Percentiles rank a stretch among this genome's conserved stretches.
Evolutionary conservation across 2,113 vertebrate genomes (phyloP).

Genomic region (Amia ocellicauda): DNA sequence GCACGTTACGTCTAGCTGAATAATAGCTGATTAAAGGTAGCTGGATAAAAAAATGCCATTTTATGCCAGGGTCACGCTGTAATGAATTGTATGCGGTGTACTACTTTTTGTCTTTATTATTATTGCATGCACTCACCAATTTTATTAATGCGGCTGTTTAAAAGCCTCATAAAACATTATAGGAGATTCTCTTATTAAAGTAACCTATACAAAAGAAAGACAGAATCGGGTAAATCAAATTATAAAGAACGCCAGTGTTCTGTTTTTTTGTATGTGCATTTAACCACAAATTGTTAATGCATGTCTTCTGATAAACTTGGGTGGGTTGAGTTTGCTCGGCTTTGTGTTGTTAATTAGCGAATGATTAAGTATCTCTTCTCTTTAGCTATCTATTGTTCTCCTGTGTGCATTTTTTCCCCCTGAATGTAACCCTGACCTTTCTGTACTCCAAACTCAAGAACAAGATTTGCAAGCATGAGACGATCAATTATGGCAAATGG

Average conservation of each 20-base stretch:
- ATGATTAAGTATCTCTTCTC: slow-evolving; percentile 76
- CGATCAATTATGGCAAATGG: slow-evolving; percentile 74
- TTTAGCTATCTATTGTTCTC: slow-evolving; percentile 62
- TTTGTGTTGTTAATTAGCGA: slow-evolving; percentile 81
- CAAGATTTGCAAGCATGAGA: slow-evolving; percentile 63
- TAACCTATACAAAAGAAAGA: slow-evolving; percentile 19
- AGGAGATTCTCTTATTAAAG: slow-evolving; percentile 17
- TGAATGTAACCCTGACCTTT: slow-evolving; percentile 65
- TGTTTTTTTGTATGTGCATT: background rate
- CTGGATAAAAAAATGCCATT: slow-evolving; percentile 5
- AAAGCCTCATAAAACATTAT: slow-evolving; percentile 10
- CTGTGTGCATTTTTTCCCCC: slow-evolving; percentile 47
- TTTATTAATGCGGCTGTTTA: slow-evolving; percentile 16
- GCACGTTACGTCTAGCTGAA: background rate
- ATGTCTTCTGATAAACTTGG: slow-evolving; percentile 79
- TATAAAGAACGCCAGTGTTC: slow-evolving; percentile 3
- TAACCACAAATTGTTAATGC: slow-evolving; percentile 51
- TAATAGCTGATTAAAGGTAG: slow-evolving; percentile 21
- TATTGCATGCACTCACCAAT: slow-evolving; percentile 18
- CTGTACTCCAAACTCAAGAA: slow-evolving; percentile 68
- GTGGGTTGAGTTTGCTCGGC: slow-evolving; percentile 67
- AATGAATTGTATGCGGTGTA: slow-evolving; percentile 14
- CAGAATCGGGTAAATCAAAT: slow-evolving; percentile 12
- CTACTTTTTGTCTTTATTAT: slow-evolving; percentile 9
- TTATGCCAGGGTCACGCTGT: slow-evolving; percentile 4